Evolutionary conservation across 1,140 invertebrate species (phyloP).

Genomic region (Scaptomyza graminum): DNA sequence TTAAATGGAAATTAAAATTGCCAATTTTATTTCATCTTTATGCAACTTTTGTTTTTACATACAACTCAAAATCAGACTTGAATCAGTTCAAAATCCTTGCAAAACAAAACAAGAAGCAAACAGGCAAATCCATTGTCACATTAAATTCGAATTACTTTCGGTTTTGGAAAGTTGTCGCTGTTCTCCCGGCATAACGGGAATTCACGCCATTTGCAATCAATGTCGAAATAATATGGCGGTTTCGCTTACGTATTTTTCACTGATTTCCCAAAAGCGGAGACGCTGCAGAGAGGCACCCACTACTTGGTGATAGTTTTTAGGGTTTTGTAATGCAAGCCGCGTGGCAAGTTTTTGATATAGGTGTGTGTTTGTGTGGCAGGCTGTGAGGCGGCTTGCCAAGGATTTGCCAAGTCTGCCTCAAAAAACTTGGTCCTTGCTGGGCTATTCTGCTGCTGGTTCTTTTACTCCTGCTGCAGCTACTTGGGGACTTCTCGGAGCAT

Average conservation of each 20-base stretch:
- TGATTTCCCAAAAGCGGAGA: slow-evolving; percentile 51
- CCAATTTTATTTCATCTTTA: no score
- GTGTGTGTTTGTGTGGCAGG: slow-evolving; percentile 9
- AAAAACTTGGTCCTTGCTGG: slow-evolving; percentile 59
- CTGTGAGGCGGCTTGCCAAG: slow-evolving; percentile 30
- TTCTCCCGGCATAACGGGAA: slow-evolving; percentile 25
- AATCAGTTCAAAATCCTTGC: not conserved
- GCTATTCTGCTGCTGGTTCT: slow-evolving; percentile 3
- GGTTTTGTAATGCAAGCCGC: slow-evolving; percentile 53
- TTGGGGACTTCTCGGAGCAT: slow-evolving; percentile 34
- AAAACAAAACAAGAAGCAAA: not conserved
- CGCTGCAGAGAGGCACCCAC: slow-evolving; percentile 18
- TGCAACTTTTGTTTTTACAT: no score
- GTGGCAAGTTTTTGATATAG: slow-evolving; percentile 14
- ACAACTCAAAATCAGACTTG: no score
- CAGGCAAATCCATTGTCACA: slow-evolving; percentile 40
- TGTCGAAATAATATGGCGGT: slow-evolving; percentile 65
- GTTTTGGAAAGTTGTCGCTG: slow-evolving; percentile 23
- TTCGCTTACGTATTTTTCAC: slow-evolving; percentile 59
- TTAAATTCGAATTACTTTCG: slow-evolving; percentile 37
- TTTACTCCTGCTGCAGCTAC: slow-evolving; percentile 13
- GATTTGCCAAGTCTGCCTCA: slow-evolving; percentile 45
- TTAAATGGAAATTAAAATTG: no score
- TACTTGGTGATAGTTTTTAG: slow-evolving; percentile 49
- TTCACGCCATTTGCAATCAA: slow-evolving; percentile 61